Base-by-base conservation (phyloP, 1,140 invertebrate genomes). In the Drosophila nigrodunni region DNA sequence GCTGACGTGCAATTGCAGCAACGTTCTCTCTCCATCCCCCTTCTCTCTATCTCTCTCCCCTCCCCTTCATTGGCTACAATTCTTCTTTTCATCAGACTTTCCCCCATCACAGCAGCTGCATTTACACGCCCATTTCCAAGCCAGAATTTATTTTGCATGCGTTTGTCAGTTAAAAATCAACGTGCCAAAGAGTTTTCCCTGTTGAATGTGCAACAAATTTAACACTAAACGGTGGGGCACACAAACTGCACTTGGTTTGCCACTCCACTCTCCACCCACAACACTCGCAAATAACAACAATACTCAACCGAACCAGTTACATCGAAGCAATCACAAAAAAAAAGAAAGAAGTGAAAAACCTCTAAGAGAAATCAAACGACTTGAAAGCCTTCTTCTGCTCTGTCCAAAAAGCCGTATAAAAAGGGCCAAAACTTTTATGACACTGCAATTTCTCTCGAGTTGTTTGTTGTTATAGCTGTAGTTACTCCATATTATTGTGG, bases 1-100 rank as follows among this genome's bases (percentile, higher is more conserved):
- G 82, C 85, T 89, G 85, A 81, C 85, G 80, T 85, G 80, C 85
- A 89, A 89, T 81, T 77, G 85, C 80, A 77, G 57, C 58, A 54
- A 69, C 74, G 55, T 55, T 35, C 7, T 18, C 25, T n/a, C 34
- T 3, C 25, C 2, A 9, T 46, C 18, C 10, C 30, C 2, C 52
- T 13, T 11, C 44, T 13, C 13, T 50, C 43, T 34, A 54, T 44
- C 25, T 21, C 18, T 34, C 8, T 3, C 13, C 39, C 30, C 21
- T 15, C 59, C 44, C 25, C 13, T n/a, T 44, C 8, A 3, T 21
- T 25, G 34, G 35, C 39, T 41, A 41, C 39, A 41, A 41, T 44
- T 43, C 80, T 37, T 71, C 70, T 72, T 74, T 77, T 18, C 18
- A 11, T 15, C 39, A 34, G 21, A 8, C 50, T 3, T 5, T 8